Base-by-base conservation (phyloP, 2,888 invertebrate genomes). In the Xanthorhoe spadicearia region DNA sequence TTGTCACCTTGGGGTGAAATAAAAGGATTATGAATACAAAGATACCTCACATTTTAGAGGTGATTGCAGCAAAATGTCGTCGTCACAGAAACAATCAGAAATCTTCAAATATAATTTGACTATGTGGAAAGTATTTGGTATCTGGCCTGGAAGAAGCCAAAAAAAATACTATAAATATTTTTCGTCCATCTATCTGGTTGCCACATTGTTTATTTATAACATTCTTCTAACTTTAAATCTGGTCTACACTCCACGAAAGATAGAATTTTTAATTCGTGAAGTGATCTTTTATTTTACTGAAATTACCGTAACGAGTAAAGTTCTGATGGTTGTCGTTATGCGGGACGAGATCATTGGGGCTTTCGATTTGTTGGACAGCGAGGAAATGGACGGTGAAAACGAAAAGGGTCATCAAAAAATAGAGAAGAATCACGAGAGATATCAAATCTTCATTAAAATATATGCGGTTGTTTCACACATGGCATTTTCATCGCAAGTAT, bases 271-370 rank as follows among this genome's bases (percentile, higher is more conserved):
- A 38, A 79, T 91, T 18, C 81, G 77, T 1, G 90, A 92, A 83
- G 82, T 85, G 2, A 83, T 87, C 68, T 88, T 87, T 76, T 85
- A 81, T 73, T 86, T 88, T 59, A 85, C 83, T 32, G 85, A 85
- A 80, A 73, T 87, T 38, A 74, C 82, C 13, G 82, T 85, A 6
- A 71, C 76, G 48, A 71, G 77, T n/a, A 91, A 92, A 84, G 78
- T 84, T 68, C 69, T 82, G 15, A 88, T 84, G 77, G 74, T 90
- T 13, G 50, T 89, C 28, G 66, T 80, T 2, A 86, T 77, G 78
- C 78, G 83, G 66, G 73, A 82, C 28, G 76, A 84, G 74, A 77
- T 92, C 55, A 55, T 81, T 17, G 74, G 79, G 17, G 76, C 79
- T 8, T 77, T 91, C n/a, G 69, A 84, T 63, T 72, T 87, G 59